phyloP scores from a whole-genome alignment of 2,797 vertebrate species.

The Neoniphon sammara region DNA sequence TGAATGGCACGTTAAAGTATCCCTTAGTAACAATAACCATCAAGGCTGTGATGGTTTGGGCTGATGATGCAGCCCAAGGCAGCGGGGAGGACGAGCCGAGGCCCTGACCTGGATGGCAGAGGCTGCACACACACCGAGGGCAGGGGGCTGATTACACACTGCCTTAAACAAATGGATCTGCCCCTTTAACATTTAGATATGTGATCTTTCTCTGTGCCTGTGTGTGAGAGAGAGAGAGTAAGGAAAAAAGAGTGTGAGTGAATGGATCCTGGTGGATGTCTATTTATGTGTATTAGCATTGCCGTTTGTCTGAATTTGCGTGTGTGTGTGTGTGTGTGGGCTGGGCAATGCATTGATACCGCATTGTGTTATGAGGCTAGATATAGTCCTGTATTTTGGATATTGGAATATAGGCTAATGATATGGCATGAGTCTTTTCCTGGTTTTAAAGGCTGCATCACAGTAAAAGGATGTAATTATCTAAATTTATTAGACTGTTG shows the following conservation, averaged over 20 bases:
- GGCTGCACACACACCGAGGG: constrained; percentile 68
- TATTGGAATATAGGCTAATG: no score
- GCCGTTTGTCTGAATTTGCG: constrained; percentile 41
- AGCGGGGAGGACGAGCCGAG: constrained; percentile 73
- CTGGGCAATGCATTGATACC: no score
- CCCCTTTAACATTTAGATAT: constrained; percentile 72
- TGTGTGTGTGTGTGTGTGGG: background rate
- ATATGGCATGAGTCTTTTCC: no score
- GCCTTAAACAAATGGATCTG: constrained; percentile 78
- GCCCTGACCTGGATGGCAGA: constrained; percentile 75
- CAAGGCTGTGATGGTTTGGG: constrained; percentile 76
- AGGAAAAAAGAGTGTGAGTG: background rate
- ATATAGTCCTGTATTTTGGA: no score
- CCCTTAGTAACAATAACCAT: constrained; percentile 84
- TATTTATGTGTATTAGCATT: constrained; percentile 41
- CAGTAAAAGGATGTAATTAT: no score
- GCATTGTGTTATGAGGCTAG: no score
- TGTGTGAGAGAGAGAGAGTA: background rate
- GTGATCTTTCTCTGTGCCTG: constrained; percentile 43
- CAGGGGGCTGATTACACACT: constrained; percentile 75
- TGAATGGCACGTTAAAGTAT: constrained; percentile 79
- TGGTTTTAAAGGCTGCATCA: no score
- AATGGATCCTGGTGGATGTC: constrained; percentile 38
- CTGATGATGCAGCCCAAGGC: constrained; percentile 79
- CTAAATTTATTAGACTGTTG: no score